Evolutionary conservation across 92 coral and sea anemone species (phyloP).

Genomic region (Pocillopora meandrina): DNA sequence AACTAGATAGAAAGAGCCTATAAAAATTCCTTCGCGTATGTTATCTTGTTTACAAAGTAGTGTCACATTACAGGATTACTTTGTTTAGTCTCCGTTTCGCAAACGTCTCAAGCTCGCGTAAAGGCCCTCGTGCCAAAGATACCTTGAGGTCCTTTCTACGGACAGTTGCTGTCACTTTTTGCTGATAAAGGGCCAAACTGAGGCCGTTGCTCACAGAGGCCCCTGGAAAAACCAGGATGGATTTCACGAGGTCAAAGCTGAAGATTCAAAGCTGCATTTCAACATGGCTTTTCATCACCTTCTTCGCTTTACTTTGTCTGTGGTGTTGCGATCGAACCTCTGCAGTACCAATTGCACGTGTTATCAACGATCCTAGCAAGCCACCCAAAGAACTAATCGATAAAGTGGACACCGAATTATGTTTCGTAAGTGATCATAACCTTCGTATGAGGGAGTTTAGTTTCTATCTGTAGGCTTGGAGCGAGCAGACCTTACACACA

Average conservation of each 20-base stretch:
- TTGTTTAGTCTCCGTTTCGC: not conserved
- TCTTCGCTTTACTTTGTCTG: not conserved
- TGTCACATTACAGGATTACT: conserved; percentile 16
- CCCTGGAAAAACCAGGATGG: not conserved
- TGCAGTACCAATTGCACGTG: not conserved
- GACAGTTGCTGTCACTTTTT: not conserved
- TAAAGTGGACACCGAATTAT: not conserved
- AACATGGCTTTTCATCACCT: not conserved
- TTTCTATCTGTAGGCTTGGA: not conserved
- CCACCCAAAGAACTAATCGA: not conserved
- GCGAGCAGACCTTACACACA: no score
- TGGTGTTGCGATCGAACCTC: not conserved
- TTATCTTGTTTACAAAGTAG: not conserved
- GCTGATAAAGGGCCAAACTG: not conserved
- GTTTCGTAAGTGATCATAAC: not conserved
- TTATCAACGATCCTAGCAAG: not conserved
- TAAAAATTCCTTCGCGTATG: not conserved
- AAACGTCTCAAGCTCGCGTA: not conserved
- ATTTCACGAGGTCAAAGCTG: not conserved
- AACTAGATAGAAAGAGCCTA: conserved; percentile 10
- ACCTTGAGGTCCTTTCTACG: not conserved
- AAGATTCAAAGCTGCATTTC: not conserved
- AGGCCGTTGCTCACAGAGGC: not conserved
- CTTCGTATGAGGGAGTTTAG: not conserved
- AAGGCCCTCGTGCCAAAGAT: no score